Percentiles rank a stretch among this genome's conserved stretches.
These are phyloP conservation scores for Rhamnusium bicolor DNA, from an alignment of 2,888 invertebrate species.

Conservation along the genomic window DNA sequence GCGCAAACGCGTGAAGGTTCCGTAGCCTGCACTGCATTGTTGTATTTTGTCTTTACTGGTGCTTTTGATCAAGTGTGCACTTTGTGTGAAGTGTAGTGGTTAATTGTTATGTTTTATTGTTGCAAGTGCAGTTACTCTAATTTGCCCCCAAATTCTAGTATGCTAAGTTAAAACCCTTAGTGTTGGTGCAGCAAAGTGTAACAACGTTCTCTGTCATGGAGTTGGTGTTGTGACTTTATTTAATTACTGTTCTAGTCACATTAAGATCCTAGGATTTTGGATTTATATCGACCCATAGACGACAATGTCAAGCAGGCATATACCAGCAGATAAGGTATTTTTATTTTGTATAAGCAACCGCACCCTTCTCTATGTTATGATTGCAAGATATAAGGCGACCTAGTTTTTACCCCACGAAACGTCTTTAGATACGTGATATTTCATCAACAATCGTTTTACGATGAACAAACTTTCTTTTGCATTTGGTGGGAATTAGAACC, in stretches of 20 bases:
- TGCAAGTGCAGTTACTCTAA: slow-evolving; percentile 38
- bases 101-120: slow-evolving; percentile 40
- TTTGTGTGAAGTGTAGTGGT: slow-evolving; percentile 45
- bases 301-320: slow-evolving; percentile 85
- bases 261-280: slow-evolving; percentile 48
- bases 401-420: slow-evolving; percentile 62
- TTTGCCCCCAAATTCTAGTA: slow-evolving; percentile 33
- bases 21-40: slow-evolving; percentile 58
- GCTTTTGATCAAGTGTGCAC: slow-evolving; percentile 43
- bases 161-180: slow-evolving; percentile 50
- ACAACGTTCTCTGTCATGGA: slow-evolving; percentile 60
- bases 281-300: slow-evolving; percentile 62
- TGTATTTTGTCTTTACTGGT: slow-evolving; percentile 51
- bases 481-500: slow-evolving; percentile 3
- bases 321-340: slow-evolving; percentile 87
- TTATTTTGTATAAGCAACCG: slow-evolving; percentile 68
- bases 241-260: slow-evolving; percentile 56
- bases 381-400: slow-evolving; percentile 65
- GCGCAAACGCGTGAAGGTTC: slow-evolving; percentile 57
- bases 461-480: slow-evolving; percentile 27
- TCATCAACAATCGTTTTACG: slow-evolving; percentile 35
- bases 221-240: slow-evolving; percentile 64
- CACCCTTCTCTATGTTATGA: slow-evolving; percentile 63
- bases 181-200: slow-evolving; percentile 48
- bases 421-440: slow-evolving; percentile 43